Conservation (phyloP, 2,888 invertebrate genomes). For the Apotomis turbidana region DNA sequence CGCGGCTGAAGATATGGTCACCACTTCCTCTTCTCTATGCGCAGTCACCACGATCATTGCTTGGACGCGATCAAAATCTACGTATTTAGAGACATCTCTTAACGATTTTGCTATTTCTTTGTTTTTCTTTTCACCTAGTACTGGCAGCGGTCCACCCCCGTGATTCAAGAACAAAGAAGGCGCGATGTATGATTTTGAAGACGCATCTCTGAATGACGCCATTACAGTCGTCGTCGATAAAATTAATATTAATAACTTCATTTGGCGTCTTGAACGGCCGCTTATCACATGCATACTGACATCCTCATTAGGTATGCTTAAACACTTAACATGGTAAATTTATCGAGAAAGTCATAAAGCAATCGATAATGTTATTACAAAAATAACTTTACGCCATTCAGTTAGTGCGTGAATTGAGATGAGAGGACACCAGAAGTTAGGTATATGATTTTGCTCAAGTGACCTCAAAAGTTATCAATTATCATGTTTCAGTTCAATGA, state of each 20-base stretch:
- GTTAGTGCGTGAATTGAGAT: neutral
- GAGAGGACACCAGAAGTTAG: neutral
- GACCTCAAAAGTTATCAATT: slow-evolving; percentile 15
- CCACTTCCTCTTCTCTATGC: slow-evolving; percentile 57
- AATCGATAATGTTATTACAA: neutral
- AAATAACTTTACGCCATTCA: neutral
- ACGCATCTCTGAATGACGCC: neutral
- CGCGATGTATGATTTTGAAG: slow-evolving; percentile 48
- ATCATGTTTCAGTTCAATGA: neutral
- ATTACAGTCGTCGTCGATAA: neutral
- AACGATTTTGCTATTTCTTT: slow-evolving; percentile 53
- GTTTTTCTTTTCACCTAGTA: slow-evolving; percentile 64
- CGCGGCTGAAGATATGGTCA: slow-evolving; percentile 56
- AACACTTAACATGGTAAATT: neutral
- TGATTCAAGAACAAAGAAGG: slow-evolving; percentile 78
- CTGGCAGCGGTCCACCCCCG: slow-evolving; percentile 75
- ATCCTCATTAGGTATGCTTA: neutral
- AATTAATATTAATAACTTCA: slow-evolving; percentile 7
- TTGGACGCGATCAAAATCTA: slow-evolving; percentile 52
- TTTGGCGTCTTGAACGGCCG: neutral
- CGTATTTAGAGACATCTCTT: slow-evolving; percentile 50
- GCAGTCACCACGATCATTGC: slow-evolving; percentile 60
- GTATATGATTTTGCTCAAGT: neutral
- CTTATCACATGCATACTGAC: neutral
- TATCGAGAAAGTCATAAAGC: neutral